A percentile compares a stretch with the other conserved stretches of the same genome.
phyloP scores from a whole-genome alignment of 2,113 vertebrate species.

The Leiothrix lutea region DNA sequence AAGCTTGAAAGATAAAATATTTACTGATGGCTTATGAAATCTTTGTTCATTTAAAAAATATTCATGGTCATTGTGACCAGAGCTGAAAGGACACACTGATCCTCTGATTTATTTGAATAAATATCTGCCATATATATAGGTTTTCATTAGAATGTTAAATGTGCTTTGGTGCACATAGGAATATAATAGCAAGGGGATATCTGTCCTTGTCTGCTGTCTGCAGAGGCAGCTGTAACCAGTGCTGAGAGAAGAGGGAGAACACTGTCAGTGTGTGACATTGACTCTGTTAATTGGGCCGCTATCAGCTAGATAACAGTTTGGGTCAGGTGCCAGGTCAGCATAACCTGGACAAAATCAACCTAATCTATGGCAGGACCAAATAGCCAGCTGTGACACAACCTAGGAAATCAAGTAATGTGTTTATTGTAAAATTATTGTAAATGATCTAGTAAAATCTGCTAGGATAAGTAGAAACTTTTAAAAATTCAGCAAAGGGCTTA shows the following conservation, averaged over 20 bases:
- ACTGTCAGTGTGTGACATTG: background rate
- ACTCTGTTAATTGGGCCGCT: background rate
- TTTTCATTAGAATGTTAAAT: background rate
- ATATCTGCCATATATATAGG: accelerated
- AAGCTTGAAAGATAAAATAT: constrained; percentile 63
- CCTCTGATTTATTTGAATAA: background rate
- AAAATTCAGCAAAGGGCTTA: background rate
- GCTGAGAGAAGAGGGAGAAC: background rate
- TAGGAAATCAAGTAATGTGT: background rate
- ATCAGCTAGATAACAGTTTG: constrained; percentile 16
- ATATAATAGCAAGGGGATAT: background rate
- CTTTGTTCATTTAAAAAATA: constrained; percentile 32
- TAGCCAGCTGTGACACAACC: background rate
- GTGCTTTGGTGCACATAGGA: background rate
- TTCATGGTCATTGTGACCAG: constrained; percentile 53
- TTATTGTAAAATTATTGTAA: background rate
- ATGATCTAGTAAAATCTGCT: background rate
- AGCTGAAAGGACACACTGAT: background rate
- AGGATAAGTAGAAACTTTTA: background rate
- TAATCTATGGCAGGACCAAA: background rate
- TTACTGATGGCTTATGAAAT: constrained; percentile 56
- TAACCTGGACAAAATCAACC: constrained; percentile 51
- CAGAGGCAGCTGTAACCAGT: background rate
- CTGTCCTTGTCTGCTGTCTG: background rate
- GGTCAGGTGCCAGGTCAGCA: constrained; percentile 45